Evolutionary conservation across 2,797 vertebrate genomes (phyloP).

Genomic region (Adelosebastes latens): DNA sequence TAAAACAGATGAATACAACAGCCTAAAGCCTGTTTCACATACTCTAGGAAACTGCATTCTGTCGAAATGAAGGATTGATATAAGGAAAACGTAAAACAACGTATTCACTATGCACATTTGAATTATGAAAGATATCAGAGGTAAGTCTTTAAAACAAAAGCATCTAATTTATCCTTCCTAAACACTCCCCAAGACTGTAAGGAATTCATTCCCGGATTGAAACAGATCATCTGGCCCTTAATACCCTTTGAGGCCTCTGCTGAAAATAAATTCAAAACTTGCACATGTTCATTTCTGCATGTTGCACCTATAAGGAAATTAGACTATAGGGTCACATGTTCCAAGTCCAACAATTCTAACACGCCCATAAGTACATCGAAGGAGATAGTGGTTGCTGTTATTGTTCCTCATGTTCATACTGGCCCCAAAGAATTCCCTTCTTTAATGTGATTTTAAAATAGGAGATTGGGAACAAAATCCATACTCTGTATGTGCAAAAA

Average conservation of each 20-base stretch:
- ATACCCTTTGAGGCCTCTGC: no score
- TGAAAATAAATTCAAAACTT: no score
- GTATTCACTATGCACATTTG: no score
- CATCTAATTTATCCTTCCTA: no score
- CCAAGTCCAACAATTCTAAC: neutral
- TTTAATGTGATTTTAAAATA: neutral
- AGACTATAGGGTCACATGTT: neutral
- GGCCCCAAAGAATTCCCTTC: neutral
- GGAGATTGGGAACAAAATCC: neutral
- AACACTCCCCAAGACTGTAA: no score
- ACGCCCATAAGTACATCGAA: neutral
- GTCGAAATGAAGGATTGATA: neutral
- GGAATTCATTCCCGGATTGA: fast-evolving
- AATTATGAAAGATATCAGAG: no score
- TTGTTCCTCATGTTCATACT: neutral
- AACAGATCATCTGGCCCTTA: no score
- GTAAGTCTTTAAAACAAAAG: no score
- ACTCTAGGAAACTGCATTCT: neutral
- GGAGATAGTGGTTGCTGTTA: neutral
- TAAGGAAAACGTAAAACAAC: neutral
- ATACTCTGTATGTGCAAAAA: neutral
- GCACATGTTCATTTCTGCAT: neutral
- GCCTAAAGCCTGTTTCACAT: neutral
- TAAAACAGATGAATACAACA: neutral
- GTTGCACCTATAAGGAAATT: neutral